These are phyloP conservation scores for Drosophila jambulina DNA, from an alignment of 1,140 invertebrate species.

Conservation along the genomic window DNA sequence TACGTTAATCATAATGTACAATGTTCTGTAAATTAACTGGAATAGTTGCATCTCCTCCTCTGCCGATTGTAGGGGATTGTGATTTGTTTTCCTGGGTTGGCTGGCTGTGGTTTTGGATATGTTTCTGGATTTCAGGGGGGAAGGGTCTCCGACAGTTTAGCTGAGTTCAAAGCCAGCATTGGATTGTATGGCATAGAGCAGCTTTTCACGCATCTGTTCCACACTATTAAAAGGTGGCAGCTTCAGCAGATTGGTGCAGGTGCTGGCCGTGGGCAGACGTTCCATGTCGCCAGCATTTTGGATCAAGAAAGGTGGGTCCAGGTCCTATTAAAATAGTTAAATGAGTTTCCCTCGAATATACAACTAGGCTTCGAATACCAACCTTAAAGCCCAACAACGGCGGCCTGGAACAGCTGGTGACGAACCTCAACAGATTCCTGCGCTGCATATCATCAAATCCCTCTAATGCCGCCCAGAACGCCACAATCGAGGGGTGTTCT, in stretches of 20 bases:
- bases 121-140: conserved; percentile 18
- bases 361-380: conserved; percentile 9
- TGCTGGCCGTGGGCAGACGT: conserved; percentile 96
- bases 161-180: conserved; percentile 98
- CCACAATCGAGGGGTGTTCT: conserved; percentile 91
- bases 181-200: conserved; percentile 97
- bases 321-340: conserved; percentile 88
- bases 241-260: conserved; percentile 99
- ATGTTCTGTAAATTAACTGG: conserved; percentile 58
- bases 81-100: conserved; percentile 13
- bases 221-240: conserved; percentile 95
- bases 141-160: conserved; percentile 86
- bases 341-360: not conserved
- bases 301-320: conserved; percentile 97
- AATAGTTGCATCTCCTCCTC: conserved; percentile 50
- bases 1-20: conserved; percentile 71
- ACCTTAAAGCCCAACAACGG: conserved; percentile 98
- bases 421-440: conserved; percentile 96
- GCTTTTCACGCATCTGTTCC: conserved; percentile 91
- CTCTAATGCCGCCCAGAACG: conserved; percentile 94
- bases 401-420: conserved; percentile 98
- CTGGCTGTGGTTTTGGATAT: conserved; percentile 57
- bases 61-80: conserved; percentile 16
- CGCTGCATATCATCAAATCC: conserved; percentile 94
- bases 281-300: conserved; percentile 95